Conservation (phyloP, 2,888 invertebrate genomes). For the Andrena fulva region DNA sequence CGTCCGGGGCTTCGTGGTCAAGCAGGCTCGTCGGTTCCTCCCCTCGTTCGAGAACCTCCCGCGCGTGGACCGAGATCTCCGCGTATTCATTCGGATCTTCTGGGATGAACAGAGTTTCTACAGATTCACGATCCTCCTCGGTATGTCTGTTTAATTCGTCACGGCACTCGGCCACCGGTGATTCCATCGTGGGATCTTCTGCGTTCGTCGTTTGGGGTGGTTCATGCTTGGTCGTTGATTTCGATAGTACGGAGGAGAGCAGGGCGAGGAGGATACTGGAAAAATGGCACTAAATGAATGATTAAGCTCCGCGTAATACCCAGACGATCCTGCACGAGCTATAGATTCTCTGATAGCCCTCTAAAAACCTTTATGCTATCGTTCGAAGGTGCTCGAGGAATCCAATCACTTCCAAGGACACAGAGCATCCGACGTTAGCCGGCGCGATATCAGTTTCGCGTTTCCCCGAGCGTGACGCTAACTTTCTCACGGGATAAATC, state of each 20-base stretch:
- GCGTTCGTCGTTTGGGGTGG: not conserved
- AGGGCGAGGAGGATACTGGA: slow-evolving; percentile 62
- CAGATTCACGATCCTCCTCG: slow-evolving; percentile 5
- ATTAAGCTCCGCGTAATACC: too few species aligned
- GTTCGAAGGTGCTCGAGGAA: too few species aligned
- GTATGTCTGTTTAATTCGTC: too few species aligned
- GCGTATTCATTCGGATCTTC: slow-evolving; percentile 39
- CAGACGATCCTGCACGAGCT: too few species aligned
- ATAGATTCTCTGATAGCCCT: too few species aligned
- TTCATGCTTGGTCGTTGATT: slow-evolving; percentile 17
- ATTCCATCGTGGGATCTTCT: not conserved
- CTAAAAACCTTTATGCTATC: too few species aligned
- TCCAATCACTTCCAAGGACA: too few species aligned
- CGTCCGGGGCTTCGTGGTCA: not conserved
- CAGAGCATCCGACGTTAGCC: too few species aligned
- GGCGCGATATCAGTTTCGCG: slow-evolving; percentile 29
- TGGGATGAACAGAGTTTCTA: slow-evolving; percentile 46
- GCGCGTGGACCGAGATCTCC: slow-evolving; percentile 48
- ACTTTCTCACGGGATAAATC: slow-evolving; percentile 47
- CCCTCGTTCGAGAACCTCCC: slow-evolving; percentile 37
- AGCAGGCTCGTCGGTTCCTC: slow-evolving; percentile 13
- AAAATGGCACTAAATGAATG: slow-evolving; percentile 13
- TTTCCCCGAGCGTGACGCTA: slow-evolving; percentile 53
- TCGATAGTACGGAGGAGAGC: slow-evolving; percentile 51
- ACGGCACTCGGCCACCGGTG: not conserved